Conservation (phyloP, 2,113 vertebrate genomes). For the Bufo bufo region DNA sequence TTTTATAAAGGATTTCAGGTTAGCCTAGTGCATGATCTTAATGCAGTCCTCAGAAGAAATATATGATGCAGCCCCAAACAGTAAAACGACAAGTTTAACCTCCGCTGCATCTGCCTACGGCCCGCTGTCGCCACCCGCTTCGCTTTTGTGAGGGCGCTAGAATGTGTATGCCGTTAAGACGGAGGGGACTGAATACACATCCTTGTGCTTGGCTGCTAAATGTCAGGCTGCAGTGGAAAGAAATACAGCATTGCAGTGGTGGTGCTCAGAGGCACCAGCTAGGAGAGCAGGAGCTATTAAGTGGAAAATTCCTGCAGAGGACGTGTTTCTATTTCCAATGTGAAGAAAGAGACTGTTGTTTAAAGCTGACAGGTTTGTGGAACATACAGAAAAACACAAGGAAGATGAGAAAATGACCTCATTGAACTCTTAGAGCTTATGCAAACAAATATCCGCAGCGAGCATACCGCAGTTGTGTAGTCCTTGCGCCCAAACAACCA, state of each 20-base stretch:
- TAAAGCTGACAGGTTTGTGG: constrained; percentile 74
- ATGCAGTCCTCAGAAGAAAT: neutral
- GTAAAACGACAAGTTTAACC: neutral
- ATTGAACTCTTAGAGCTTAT: constrained; percentile 72
- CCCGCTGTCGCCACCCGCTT: no score
- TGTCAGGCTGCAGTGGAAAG: constrained; percentile 78
- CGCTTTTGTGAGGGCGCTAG: neutral
- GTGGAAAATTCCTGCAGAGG: constrained; percentile 85
- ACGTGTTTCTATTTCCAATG: constrained; percentile 80
- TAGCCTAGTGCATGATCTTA: neutral
- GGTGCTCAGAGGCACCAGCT: constrained; percentile 74
- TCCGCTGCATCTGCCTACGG: neutral
- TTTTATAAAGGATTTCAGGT: neutral
- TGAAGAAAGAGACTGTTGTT: constrained; percentile 82
- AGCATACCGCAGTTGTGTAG: constrained; percentile 59
- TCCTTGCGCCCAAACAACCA: constrained; percentile 57
- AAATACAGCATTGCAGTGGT: constrained; percentile 79
- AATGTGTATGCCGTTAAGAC: constrained; percentile 56
- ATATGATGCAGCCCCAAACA: neutral
- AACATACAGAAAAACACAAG: constrained; percentile 74
- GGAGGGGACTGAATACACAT: constrained; percentile 71
- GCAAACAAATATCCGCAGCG: constrained; percentile 68
- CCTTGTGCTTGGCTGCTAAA: constrained; percentile 75
- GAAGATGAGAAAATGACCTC: constrained; percentile 79
- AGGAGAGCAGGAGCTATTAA: constrained; percentile 75